Evolutionary conservation across 2,888 invertebrate species (phyloP).

Genomic region (Diadegma fenestrale): DNA sequence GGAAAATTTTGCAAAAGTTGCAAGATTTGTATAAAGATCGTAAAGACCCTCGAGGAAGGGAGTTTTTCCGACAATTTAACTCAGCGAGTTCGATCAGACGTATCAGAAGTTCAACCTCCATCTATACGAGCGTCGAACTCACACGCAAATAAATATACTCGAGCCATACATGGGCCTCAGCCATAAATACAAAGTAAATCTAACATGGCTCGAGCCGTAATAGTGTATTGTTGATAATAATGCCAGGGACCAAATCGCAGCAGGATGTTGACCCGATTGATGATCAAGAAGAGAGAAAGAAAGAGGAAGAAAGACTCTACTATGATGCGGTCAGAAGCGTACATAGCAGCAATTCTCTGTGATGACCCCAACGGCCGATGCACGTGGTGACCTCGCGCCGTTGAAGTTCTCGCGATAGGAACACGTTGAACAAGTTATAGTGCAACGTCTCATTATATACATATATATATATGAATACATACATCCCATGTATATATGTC

Average conservation of each 20-base stretch:
- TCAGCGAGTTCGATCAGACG: no score
- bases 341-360: slow-evolving; percentile 73
- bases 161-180: background rate
- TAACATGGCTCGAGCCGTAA: slow-evolving; percentile 18
- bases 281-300: slow-evolving; percentile 12
- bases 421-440: slow-evolving; percentile 81
- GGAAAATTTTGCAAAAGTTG: no score
- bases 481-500: background rate
- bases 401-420: slow-evolving; percentile 69
- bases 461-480: background rate
- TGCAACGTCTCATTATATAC: slow-evolving; percentile 50
- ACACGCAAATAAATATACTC: background rate
- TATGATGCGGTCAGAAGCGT: slow-evolving; percentile 44
- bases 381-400: slow-evolving; percentile 80
- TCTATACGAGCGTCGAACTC: slow-evolving; percentile 27
- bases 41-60: slow-evolving; percentile 20
- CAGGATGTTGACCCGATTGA: slow-evolving; percentile 77
- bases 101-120: slow-evolving; percentile 50
- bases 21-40: background rate
- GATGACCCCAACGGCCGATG: slow-evolving; percentile 77
- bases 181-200: slow-evolving; percentile 30
- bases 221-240: slow-evolving; percentile 46
- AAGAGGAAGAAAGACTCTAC: slow-evolving; percentile 34
- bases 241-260: slow-evolving; percentile 75
- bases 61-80: slow-evolving; percentile 42